These are phyloP conservation scores for Lucilia sericata DNA, from an alignment of 1,140 invertebrate genomes.

Conservation along the genomic window DNA sequence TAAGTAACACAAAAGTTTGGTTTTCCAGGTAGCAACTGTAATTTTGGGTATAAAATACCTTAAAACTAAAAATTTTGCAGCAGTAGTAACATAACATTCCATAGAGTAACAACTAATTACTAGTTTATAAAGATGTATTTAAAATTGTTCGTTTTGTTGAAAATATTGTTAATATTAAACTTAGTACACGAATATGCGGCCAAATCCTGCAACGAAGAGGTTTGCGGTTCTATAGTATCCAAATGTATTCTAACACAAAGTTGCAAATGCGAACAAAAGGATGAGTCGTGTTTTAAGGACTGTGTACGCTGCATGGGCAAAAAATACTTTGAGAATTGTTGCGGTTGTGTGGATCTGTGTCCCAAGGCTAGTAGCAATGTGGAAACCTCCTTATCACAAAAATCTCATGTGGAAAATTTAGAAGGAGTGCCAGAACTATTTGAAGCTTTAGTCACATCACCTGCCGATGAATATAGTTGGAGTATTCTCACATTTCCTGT, in stretches of 20 bases:
- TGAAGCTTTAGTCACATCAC: constrained; percentile 81
- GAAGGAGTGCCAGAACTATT: constrained; percentile 86
- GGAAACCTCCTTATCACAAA: constrained; percentile 77
- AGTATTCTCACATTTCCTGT: constrained; percentile 83
- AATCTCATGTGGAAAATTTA: constrained; percentile 90
- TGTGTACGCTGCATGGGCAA: constrained; percentile 90
- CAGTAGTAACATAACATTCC: too few species aligned
- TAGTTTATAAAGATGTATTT: too few species aligned
- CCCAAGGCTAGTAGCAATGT: constrained; percentile 81
- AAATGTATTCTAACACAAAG: constrained; percentile 96
- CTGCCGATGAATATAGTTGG: constrained; percentile 77
- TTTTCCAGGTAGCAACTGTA: too few species aligned
- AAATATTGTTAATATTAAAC: too few species aligned
- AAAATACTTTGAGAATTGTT: constrained; percentile 92
- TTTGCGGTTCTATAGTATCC: constrained; percentile 83
- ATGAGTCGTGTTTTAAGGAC: constrained; percentile 93
- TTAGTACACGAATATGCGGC: constrained; percentile 34
- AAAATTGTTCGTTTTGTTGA: too few species aligned
- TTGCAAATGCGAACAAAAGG: constrained; percentile 92
- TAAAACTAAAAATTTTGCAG: too few species aligned
- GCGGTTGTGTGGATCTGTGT: constrained; percentile 91
- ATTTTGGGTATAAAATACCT: too few species aligned
- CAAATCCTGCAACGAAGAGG: constrained; percentile 64
- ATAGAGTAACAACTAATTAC: too few species aligned
- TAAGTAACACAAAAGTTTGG: too few species aligned